These are phyloP conservation scores for Oreochromis aureus DNA, from an alignment of 2,113 vertebrate species.

Conservation along the genomic window DNA sequence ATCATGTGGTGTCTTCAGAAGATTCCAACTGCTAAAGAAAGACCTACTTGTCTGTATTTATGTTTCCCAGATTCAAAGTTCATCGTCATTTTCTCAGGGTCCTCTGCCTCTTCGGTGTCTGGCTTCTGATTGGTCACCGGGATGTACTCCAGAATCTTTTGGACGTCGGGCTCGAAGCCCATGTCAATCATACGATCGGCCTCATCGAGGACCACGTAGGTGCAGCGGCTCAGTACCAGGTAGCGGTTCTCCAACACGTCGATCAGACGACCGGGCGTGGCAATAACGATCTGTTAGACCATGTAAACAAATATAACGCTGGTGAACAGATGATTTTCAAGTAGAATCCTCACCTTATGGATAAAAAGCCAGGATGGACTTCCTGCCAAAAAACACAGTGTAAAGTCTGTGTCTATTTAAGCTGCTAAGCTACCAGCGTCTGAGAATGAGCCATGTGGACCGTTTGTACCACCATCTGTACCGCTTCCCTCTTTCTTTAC, in stretches of 20 bases:
- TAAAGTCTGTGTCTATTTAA: background rate
- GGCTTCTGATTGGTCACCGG: constrained; percentile 97
- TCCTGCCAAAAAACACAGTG: background rate
- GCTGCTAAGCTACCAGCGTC: background rate
- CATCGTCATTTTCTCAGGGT: constrained; percentile 93
- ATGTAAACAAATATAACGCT: background rate
- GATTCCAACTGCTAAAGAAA: background rate
- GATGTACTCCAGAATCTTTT: constrained; percentile 98
- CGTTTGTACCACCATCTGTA: background rate
- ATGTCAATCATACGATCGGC: constrained; percentile 98
- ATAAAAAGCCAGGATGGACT: background rate
- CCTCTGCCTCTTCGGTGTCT: constrained; percentile 93
- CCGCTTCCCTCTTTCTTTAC: background rate
- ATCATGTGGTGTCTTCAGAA: background rate
- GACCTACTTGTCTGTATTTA: constrained; percentile 92
- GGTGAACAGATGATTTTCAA: background rate
- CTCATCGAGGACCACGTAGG: constrained; percentile 95
- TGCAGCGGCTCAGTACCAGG: constrained; percentile 93
- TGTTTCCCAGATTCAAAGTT: constrained; percentile 97
- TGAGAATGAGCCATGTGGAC: background rate
- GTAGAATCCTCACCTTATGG: background rate
- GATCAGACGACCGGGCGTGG: constrained; percentile 92
- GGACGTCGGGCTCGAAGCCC: constrained; percentile 97
- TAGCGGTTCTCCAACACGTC: constrained; percentile 97
- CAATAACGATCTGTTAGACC: constrained; percentile 85